Percentiles rank a stretch among this genome's conserved stretches.
Evolutionary conservation across 2,113 vertebrate species (phyloP).

Genomic region (Nerophis lumbriciformis): DNA sequence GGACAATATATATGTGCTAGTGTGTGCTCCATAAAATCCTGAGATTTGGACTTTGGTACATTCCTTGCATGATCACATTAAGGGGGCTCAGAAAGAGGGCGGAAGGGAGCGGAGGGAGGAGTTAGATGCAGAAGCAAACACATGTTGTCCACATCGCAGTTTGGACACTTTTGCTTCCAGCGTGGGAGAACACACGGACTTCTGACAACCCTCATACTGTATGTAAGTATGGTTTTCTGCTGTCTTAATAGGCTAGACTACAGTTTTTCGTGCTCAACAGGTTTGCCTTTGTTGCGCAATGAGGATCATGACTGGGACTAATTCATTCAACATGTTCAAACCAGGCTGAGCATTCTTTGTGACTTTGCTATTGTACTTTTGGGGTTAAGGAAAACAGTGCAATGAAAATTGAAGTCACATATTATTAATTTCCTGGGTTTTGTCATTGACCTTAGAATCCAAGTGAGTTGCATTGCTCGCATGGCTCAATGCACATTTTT

Average conservation of each 20-base stretch:
- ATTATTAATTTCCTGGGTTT: not conserved
- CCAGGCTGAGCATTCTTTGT: too few species aligned
- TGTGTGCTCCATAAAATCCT: not conserved
- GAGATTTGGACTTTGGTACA: constrained; percentile 11
- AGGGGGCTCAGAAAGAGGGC: constrained; percentile 10
- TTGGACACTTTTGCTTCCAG: constrained; percentile 12
- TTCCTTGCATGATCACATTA: constrained; percentile 34
- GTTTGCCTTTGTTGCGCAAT: constrained; percentile 11
- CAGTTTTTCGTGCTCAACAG: not conserved
- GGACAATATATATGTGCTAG: too few species aligned
- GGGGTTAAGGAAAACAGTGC: not conserved
- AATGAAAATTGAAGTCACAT: not conserved
- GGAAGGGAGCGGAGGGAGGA: constrained; percentile 42
- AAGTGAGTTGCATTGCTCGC: not conserved
- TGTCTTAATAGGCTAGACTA: not conserved
- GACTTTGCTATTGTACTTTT: not conserved
- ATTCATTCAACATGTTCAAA: not conserved
- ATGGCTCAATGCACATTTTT: not conserved
- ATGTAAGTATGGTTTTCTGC: constrained; percentile 32
- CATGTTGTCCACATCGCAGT: constrained; percentile 1
- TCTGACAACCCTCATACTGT: constrained; percentile 3
- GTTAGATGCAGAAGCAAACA: constrained; percentile 23
- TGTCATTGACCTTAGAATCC: not conserved
- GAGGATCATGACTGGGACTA: not conserved
- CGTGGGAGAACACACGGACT: constrained; percentile 11